Evolutionary conservation across 2,888 invertebrate species (phyloP).

Genomic region (Tyria jacobaeae): DNA sequence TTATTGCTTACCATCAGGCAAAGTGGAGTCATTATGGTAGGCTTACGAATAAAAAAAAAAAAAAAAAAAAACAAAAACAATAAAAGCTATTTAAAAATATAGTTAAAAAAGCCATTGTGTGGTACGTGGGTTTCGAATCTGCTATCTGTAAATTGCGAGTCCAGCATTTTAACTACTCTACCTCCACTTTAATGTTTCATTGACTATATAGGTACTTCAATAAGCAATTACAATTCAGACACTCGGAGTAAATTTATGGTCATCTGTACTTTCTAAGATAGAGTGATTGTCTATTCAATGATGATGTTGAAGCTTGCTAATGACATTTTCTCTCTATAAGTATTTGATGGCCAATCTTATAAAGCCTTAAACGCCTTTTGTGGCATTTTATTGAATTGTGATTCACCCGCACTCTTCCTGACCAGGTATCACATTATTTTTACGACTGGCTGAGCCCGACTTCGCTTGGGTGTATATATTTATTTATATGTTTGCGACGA

Average conservation of each 20-base stretch:
- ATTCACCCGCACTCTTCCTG: not conserved
- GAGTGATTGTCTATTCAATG: slow-evolving; percentile 26
- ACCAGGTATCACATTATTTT: not conserved
- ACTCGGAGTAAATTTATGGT: not conserved
- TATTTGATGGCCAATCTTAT: slow-evolving; percentile 29
- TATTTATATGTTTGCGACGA: no score
- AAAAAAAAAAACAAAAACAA: no score
- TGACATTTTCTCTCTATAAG: slow-evolving; percentile 22
- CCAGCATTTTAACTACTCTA: no score
- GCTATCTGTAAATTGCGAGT: no score
- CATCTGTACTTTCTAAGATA: not conserved
- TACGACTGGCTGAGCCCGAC: slow-evolving; percentile 18
- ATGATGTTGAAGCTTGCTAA: slow-evolving; percentile 27
- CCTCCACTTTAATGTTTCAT: no score
- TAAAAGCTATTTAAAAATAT: no score
- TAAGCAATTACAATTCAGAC: not conserved
- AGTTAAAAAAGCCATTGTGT: no score
- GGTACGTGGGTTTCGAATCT: no score
- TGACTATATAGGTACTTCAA: not conserved
- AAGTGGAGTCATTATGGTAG: no score
- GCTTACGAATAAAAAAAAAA: no score
- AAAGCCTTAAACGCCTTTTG: slow-evolving; percentile 23
- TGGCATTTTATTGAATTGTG: slow-evolving; percentile 29
- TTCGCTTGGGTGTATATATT: slow-evolving; percentile 90
- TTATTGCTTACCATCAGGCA: no score